Conservation (phyloP, 2,797 vertebrate species). For the Chrosomus eos region DNA sequence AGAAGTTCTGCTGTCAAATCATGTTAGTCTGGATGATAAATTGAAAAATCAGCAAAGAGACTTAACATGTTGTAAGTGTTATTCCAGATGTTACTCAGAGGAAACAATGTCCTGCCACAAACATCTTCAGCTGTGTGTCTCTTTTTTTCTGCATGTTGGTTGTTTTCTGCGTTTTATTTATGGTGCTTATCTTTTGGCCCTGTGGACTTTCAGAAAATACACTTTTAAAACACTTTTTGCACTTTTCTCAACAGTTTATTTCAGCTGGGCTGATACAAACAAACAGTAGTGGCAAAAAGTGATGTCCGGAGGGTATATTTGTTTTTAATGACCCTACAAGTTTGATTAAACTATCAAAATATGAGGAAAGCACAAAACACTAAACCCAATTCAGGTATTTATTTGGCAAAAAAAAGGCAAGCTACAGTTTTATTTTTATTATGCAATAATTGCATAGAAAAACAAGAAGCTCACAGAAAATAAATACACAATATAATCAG, state of each 20-base stretch:
- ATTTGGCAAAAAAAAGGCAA: neutral
- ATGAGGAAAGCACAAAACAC: neutral
- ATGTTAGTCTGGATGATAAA: neutral
- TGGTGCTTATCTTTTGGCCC: no score
- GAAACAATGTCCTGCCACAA: constrained; percentile 17
- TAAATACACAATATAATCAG: neutral
- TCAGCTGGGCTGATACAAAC: neutral
- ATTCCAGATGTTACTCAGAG: constrained; percentile 40
- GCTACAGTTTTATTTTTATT: neutral
- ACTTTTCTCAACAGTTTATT: neutral
- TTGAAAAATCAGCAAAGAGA: neutral
- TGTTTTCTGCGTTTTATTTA: neutral
- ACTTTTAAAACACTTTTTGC: neutral
- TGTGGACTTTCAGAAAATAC: neutral
- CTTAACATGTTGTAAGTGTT: constrained; percentile 28
- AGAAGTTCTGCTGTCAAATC: neutral
- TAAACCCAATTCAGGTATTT: neutral
- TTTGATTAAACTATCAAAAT: no score
- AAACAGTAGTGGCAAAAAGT: neutral
- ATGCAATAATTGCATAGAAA: neutral
- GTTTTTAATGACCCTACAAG: no score
- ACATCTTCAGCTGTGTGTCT: constrained; percentile 20
- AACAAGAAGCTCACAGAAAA: neutral
- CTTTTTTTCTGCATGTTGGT: neutral
- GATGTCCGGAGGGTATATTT: no score